Evolutionary conservation across 53 echinoderm and acorn worm species (phyloP).

Genomic region (Echinarachnius parma): DNA sequence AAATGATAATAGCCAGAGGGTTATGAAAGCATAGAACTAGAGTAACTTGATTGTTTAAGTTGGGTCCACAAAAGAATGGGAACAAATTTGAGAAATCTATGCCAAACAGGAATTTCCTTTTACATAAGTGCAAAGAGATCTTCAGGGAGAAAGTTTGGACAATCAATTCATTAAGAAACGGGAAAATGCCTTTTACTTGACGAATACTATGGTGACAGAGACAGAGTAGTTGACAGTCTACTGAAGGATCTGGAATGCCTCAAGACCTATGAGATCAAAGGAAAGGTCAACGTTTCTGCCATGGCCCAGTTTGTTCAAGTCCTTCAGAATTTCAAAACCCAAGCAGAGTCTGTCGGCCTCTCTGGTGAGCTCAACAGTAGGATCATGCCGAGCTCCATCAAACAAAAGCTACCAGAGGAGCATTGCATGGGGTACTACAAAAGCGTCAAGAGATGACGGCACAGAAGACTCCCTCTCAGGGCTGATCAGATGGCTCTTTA

Average conservation of each 20-base stretch:
- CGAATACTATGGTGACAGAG: conserved; percentile 58
- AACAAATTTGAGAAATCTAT: too few species aligned
- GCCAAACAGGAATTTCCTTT: too few species aligned
- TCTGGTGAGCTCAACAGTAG: conserved; percentile 62
- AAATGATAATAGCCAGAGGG: too few species aligned
- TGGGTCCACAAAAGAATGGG: too few species aligned
- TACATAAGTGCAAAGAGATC: too few species aligned
- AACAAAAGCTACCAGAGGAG: conserved; percentile 61
- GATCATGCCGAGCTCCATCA: conserved; percentile 62
- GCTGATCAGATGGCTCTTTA: conserved; percentile 55
- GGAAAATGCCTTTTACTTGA: too few species aligned
- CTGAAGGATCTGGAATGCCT: conserved; percentile 58
- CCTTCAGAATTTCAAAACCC: conserved; percentile 54
- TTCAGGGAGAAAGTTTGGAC: too few species aligned
- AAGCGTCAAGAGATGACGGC: conserved; percentile 47
- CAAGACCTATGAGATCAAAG: conserved; percentile 62
- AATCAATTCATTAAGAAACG: too few species aligned
- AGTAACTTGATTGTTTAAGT: too few species aligned
- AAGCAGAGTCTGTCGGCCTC: conserved; percentile 56
- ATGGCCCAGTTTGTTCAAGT: conserved; percentile 61
- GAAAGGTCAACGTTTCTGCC: conserved; percentile 51
- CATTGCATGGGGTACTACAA: conserved; percentile 66
- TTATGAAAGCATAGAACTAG: too few species aligned
- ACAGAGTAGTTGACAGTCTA: conserved; percentile 62
- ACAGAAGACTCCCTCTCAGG: conserved; percentile 59